Percentiles rank a stretch among this genome's conserved stretches.
phyloP scores from a whole-genome alignment of 2,888 invertebrate genomes.

The Apodemia duryi region DNA sequence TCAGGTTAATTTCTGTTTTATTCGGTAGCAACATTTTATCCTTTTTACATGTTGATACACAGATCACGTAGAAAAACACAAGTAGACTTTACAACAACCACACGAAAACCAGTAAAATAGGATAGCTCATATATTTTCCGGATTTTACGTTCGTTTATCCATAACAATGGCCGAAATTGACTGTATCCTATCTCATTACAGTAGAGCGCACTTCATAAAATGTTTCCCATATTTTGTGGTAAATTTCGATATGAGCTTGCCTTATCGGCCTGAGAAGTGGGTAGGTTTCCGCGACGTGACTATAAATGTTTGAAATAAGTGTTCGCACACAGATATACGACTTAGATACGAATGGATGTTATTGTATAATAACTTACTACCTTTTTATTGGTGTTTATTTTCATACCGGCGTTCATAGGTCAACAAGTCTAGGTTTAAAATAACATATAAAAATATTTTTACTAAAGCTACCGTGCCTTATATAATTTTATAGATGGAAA shows the following conservation, averaged over 20 bases:
- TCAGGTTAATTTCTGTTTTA: too few relatives aligned
- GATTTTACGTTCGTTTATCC: conserved; percentile 43
- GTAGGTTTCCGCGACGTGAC: conserved; percentile 30
- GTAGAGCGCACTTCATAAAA: conserved; percentile 44
- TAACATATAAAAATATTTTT: too few relatives aligned
- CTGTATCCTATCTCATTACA: conserved; percentile 44
- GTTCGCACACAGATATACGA: conserved; percentile 22
- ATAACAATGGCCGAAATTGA: conserved; percentile 43
- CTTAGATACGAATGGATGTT: neutral
- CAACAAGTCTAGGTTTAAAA: too few relatives aligned
- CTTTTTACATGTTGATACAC: conserved; percentile 18
- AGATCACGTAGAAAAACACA: conserved; percentile 34
- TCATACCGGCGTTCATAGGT: neutral
- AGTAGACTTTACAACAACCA: conserved; percentile 34
- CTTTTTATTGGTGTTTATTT: neutral
- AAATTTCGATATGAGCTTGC: conserved; percentile 33
- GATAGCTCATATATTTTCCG: conserved; percentile 39
- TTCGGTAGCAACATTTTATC: conserved; percentile 25
- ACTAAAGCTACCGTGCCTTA: too few relatives aligned
- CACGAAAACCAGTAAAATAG: conserved; percentile 34
- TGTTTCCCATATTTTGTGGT: conserved; percentile 39
- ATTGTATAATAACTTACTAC: too few relatives aligned
- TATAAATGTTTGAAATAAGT: conserved; percentile 29
- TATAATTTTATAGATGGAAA: too few relatives aligned
- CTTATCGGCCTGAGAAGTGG: conserved; percentile 36